Conservation (phyloP, 35 echinoderm and acorn worm genomes). For the Lytechinus variegatus region DNA sequence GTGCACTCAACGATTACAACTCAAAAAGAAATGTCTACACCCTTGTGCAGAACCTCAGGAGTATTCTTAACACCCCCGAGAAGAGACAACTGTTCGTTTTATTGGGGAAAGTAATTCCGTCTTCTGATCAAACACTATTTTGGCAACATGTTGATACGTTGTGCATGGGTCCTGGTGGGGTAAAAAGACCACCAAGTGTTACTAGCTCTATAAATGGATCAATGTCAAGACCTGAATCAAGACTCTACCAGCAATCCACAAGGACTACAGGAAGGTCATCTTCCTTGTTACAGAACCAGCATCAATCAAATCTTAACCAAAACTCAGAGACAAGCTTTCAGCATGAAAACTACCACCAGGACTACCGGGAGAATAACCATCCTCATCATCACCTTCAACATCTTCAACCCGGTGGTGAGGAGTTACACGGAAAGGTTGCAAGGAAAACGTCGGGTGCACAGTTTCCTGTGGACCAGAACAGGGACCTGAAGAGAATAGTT, state of each 20-base stretch:
- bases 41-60: slow-evolving; percentile 71
- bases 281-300: not conserved
- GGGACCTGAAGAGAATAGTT: slow-evolving; percentile 77
- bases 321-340: slow-evolving; percentile 39
- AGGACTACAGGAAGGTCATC: slow-evolving; percentile 15
- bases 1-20: slow-evolving; percentile 95
- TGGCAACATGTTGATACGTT: slow-evolving; percentile 80
- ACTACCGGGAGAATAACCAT: slow-evolving; percentile 10
- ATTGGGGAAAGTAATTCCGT: slow-evolving; percentile 82
- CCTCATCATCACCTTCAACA: not conserved
- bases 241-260: slow-evolving; percentile 24
- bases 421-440: slow-evolving; percentile 79
- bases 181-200: slow-evolving; percentile 48
- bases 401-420: slow-evolving; percentile 46
- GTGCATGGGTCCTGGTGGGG: not conserved
- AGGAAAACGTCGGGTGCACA: slow-evolving; percentile 55
- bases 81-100: slow-evolving; percentile 79
- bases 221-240: slow-evolving; percentile 26
- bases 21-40: slow-evolving; percentile 82
- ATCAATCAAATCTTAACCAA: not conserved
- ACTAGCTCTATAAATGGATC: not conserved
- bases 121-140: slow-evolving; percentile 74
- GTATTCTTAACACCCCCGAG: slow-evolving; percentile 83
- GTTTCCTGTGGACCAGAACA: slow-evolving; percentile 58
- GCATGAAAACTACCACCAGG: slow-evolving; percentile 30